Evolutionary conservation across 2,888 invertebrate species (phyloP).

Genomic region (Amphiduros pacificus): DNA sequence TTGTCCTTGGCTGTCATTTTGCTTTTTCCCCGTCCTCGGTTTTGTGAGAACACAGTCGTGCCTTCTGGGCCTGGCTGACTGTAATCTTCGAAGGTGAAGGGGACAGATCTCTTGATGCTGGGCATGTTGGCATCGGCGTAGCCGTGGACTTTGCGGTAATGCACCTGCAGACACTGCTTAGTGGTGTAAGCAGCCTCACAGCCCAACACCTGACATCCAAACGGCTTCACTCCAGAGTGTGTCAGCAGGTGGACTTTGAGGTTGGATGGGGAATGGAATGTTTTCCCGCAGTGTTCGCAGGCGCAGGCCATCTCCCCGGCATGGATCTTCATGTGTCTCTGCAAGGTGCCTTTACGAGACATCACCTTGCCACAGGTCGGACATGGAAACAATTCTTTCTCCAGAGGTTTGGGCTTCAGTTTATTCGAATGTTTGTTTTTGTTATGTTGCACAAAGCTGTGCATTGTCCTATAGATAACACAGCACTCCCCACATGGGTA

Average conservation of each 20-base stretch:
- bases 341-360: background rate
- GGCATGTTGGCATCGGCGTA: slow-evolving; percentile 73
- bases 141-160: slow-evolving; percentile 76
- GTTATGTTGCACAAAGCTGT: too few species aligned
- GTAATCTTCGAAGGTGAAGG: slow-evolving; percentile 75
- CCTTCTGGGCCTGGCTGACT: too few species aligned
- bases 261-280: slow-evolving; percentile 76
- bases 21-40: too few species aligned
- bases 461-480: too few species aligned
- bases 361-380: background rate
- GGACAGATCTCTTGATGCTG: slow-evolving; percentile 72
- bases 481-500: too few species aligned
- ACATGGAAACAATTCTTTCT: background rate
- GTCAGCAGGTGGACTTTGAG: slow-evolving; percentile 78
- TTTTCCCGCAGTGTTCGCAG: slow-evolving; percentile 73
- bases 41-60: too few species aligned
- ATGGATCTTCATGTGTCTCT: slow-evolving; percentile 1
- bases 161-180: slow-evolving; percentile 76
- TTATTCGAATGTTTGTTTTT: too few species aligned
- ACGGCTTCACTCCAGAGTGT: slow-evolving; percentile 76
- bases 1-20: too few species aligned
- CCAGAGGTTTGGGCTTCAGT: too few species aligned
- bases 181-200: slow-evolving; percentile 76
- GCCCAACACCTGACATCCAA: slow-evolving; percentile 68
- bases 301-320: too few species aligned